Evolutionary conservation across 2,888 invertebrate species (phyloP).

Genomic region (Glyphotaelius pellucidus): DNA sequence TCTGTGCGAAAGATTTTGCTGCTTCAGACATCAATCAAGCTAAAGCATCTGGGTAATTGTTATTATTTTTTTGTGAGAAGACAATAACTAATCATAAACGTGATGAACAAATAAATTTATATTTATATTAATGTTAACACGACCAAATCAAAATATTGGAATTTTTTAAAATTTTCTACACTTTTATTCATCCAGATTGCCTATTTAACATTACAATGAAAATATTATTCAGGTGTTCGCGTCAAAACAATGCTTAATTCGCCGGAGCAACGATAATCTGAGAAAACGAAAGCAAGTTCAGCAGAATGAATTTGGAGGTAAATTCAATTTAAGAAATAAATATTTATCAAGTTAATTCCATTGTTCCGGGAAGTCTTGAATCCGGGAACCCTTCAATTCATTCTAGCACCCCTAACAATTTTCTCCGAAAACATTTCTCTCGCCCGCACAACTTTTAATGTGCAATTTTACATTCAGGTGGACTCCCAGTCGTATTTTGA

Average conservation of each 20-base stretch:
- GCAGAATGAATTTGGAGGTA: conserved; percentile 51
- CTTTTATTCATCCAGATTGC: background rate
- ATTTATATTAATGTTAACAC: too few relatives aligned
- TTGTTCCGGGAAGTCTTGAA: conserved; percentile 56
- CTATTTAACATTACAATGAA: too few relatives aligned
- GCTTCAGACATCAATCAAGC: too few relatives aligned
- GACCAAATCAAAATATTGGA: too few relatives aligned
- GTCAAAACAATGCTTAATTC: background rate
- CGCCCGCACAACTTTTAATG: conserved; percentile 32
- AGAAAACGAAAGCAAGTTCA: conserved; percentile 51
- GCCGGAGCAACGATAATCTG: conserved; percentile 19
- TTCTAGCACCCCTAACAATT: conserved; percentile 39
- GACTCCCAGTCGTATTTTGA: background rate
- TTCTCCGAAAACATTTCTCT: conserved; percentile 20
- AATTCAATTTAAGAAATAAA: conserved; percentile 62
- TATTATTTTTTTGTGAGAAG: too few relatives aligned
- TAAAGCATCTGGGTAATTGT: too few relatives aligned
- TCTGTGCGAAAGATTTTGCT: too few relatives aligned
- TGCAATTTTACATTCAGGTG: conserved; percentile 45
- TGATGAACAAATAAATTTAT: too few relatives aligned
- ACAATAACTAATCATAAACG: too few relatives aligned
- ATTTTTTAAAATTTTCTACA: background rate
- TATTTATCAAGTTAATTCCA: conserved; percentile 63
- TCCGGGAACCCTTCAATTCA: conserved; percentile 47
- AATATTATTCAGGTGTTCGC: background rate